These are phyloP conservation scores for Rhodinocichla rosea DNA, from an alignment of 2,113 vertebrate genomes.

Conservation along the genomic window DNA sequence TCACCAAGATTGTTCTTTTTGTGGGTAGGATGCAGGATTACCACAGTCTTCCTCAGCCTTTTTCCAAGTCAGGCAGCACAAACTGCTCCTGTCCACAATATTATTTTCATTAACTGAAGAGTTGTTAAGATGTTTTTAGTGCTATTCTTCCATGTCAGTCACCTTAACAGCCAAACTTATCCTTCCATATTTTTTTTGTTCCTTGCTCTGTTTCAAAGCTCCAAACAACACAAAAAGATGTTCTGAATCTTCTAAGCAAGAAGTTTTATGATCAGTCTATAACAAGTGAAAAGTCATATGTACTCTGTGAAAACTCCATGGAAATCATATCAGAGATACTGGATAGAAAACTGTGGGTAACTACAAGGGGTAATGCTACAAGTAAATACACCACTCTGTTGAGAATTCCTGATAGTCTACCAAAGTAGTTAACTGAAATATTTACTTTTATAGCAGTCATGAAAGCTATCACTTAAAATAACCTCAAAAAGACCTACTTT, in stretches of 20 bases:
- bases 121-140: not conserved
- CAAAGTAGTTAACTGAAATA: not conserved
- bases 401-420: not conserved
- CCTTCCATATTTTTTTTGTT: not conserved
- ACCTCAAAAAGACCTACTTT: not conserved
- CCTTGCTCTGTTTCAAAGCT: not conserved
- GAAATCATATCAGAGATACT: not conserved
- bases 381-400: not conserved
- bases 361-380: not conserved
- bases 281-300: not conserved
- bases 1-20: not conserved
- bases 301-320: not conserved
- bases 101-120: not conserved
- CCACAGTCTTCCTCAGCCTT: not conserved
- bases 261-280: not conserved
- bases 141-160: not conserved
- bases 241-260: not conserved
- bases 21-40: not conserved
- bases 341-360: not conserved
- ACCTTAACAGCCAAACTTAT: not conserved
- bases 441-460: not conserved
- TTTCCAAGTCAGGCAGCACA: not conserved
- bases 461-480: not conserved
- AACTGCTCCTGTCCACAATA: not conserved
- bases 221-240: not conserved